Evolutionary conservation across 2,113 vertebrate genomes (phyloP).

Genomic region (Pteropus alecto): DNA sequence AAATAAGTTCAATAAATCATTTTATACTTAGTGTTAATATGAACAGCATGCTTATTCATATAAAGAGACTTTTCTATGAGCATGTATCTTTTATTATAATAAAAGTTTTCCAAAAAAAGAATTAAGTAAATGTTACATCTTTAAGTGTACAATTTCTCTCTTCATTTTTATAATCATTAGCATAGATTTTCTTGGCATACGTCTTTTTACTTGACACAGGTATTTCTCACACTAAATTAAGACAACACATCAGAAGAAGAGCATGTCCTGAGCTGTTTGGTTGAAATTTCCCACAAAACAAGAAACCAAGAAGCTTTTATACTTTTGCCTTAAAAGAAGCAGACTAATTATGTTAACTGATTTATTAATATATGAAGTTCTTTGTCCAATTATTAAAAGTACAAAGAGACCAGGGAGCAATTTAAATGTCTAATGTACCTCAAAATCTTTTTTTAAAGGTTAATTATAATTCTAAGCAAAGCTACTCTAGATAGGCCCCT

Average conservation of each 20-base stretch:
- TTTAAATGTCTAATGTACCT: conserved; percentile 83
- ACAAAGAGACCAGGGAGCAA: conserved; percentile 89
- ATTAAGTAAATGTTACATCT: conserved; percentile 47
- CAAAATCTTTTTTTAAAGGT: conserved; percentile 79
- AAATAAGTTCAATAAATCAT: conserved; percentile 73
- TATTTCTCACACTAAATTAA: conserved; percentile 72
- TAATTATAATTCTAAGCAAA: conserved; percentile 84
- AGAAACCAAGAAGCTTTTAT: conserved; percentile 84
- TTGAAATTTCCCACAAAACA: conserved; percentile 75
- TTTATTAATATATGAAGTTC: conserved; percentile 90
- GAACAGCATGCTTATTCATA: neutral
- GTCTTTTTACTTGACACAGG: conserved; percentile 47
- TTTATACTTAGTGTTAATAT: conserved; percentile 66
- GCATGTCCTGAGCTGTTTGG: conserved; percentile 50
- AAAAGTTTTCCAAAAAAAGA: conserved; percentile 59
- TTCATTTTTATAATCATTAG: conserved; percentile 35
- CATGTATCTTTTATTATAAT: conserved; percentile 41
- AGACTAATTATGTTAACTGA: conserved; percentile 92
- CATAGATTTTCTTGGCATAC: conserved; percentile 12
- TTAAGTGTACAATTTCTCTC: conserved; percentile 25
- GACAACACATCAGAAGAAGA: conserved; percentile 44
- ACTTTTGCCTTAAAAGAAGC: conserved; percentile 84
- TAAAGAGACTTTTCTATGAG: conserved; percentile 45
- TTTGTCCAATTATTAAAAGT: conserved; percentile 94
- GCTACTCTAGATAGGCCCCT: conserved; percentile 78